Evolutionary conservation across 2,797 vertebrate species (phyloP).

Genomic region (Parauchenoglanis punctatus): DNA sequence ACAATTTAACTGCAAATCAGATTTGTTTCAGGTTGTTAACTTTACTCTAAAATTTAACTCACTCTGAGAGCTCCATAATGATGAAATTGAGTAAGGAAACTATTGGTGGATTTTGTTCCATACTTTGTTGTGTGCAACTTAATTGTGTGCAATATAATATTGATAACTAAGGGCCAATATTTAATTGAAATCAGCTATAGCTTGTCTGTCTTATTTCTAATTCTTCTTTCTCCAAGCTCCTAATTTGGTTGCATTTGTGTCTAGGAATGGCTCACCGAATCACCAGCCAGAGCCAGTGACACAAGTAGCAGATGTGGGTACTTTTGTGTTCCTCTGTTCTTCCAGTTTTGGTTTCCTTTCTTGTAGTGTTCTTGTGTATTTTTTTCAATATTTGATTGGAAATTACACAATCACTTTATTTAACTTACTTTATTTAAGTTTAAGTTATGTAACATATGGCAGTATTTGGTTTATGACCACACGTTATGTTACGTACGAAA

Average conservation of each 20-base stretch:
- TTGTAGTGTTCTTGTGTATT: background rate
- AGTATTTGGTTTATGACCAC: background rate
- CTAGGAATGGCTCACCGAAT: constrained; percentile 90
- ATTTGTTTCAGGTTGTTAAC: background rate
- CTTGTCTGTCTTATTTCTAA: background rate
- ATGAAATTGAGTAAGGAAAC: background rate
- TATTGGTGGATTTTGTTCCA: background rate
- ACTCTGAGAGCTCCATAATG: background rate
- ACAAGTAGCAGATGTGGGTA: constrained; percentile 87
- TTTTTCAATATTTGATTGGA: background rate
- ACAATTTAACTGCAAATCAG: background rate
- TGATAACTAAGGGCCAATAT: background rate
- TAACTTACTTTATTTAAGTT: background rate
- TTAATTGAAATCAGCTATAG: background rate
- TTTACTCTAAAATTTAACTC: background rate
- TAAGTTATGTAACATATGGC: background rate
- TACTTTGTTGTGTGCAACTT: background rate
- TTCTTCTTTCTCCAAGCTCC: background rate
- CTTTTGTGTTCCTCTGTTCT: background rate
- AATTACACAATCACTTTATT: background rate
- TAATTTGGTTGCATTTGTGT: constrained; percentile 33
- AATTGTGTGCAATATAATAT: no score
- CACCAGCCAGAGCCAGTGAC: constrained; percentile 91
- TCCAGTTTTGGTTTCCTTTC: background rate
- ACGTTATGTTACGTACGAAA: background rate